These are phyloP conservation scores for Danaus melanippus DNA, from an alignment of 1,140 invertebrate genomes.

Conservation along the genomic window DNA sequence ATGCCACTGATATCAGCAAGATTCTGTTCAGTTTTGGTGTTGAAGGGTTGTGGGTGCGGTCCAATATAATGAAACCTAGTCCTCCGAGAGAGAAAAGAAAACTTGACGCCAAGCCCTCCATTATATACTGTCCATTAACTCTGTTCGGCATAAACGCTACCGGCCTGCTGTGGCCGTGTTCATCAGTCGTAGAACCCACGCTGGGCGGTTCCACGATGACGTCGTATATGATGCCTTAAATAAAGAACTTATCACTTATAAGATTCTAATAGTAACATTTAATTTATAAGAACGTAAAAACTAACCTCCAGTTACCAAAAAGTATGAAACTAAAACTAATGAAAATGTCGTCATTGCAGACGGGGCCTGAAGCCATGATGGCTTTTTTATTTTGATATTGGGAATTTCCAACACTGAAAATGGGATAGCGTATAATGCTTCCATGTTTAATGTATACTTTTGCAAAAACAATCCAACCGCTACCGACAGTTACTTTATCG, in stretches of 20 bases:
- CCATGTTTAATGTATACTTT: conserved; percentile 73
- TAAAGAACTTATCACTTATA: conserved; percentile 32
- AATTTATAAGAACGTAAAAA: conserved; percentile 22
- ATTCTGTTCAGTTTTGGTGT: conserved; percentile 95
- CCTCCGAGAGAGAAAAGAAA: conserved; percentile 97
- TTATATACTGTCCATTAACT: conserved; percentile 99
- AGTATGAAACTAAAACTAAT: conserved; percentile 93
- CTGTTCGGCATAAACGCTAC: conserved; percentile 99
- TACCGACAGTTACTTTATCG: neutral
- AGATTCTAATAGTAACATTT: conserved; percentile 20
- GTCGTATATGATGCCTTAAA: conserved; percentile 96
- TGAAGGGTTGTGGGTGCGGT: conserved; percentile 92
- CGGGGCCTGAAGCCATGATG: conserved; percentile 92
- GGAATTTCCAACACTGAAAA: conserved; percentile 91
- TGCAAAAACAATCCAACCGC: conserved; percentile 7
- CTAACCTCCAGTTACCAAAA: conserved; percentile 97
- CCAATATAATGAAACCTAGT: conserved; percentile 96
- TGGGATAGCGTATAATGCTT: conserved; percentile 84
- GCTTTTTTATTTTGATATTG: conserved; percentile 92
- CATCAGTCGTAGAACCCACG: conserved; percentile 97
- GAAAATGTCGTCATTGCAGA: conserved; percentile 95
- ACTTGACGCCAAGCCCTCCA: conserved; percentile 97
- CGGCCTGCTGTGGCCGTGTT: conserved; percentile 94
- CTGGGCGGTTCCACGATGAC: conserved; percentile 98
- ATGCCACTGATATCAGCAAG: conserved; percentile 92